These are phyloP conservation scores for Thaleichthys pacificus DNA, from an alignment of 2,797 vertebrate genomes.

Conservation along the genomic window DNA sequence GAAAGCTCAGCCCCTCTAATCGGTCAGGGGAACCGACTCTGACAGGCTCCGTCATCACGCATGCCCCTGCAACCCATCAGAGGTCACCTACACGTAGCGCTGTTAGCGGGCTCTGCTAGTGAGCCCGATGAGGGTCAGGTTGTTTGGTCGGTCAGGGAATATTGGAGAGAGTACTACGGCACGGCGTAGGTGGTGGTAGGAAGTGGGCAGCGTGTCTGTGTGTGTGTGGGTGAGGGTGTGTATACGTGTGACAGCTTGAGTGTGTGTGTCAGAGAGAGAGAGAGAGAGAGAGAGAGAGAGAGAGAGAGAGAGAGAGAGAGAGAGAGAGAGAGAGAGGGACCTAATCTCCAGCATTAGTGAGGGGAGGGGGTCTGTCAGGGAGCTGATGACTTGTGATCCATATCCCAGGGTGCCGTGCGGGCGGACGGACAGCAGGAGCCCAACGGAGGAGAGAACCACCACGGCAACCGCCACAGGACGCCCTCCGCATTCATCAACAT, in stretches of 20 bases:
- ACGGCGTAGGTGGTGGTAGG: background rate
- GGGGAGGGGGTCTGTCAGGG: background rate
- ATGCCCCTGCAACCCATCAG: constrained; percentile 37
- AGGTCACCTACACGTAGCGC: constrained; percentile 24
- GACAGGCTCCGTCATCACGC: constrained; percentile 25
- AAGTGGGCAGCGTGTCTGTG: background rate
- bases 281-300: no score
- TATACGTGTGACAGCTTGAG: no score
- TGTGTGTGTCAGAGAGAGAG: no score
- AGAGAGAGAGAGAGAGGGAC: background rate
- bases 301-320: no score
- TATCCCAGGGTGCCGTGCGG: constrained; percentile 5
- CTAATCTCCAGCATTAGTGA: background rate
- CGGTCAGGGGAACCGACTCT: constrained; percentile 52
- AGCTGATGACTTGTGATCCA: constrained; percentile 13
- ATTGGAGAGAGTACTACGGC: background rate
- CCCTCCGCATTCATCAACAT: constrained; percentile 18
- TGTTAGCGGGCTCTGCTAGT: background rate
- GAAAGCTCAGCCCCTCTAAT: constrained; percentile 50
- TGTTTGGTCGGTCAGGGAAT: background rate
- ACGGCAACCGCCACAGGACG: background rate
- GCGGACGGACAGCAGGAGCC: background rate
- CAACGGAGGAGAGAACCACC: background rate
- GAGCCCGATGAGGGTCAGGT: background rate
- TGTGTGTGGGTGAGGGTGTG: no score